These are phyloP conservation scores for Hippasteria phrygiana DNA, from an alignment of 53 echinoderm and acorn worm genomes.

Conservation along the genomic window DNA sequence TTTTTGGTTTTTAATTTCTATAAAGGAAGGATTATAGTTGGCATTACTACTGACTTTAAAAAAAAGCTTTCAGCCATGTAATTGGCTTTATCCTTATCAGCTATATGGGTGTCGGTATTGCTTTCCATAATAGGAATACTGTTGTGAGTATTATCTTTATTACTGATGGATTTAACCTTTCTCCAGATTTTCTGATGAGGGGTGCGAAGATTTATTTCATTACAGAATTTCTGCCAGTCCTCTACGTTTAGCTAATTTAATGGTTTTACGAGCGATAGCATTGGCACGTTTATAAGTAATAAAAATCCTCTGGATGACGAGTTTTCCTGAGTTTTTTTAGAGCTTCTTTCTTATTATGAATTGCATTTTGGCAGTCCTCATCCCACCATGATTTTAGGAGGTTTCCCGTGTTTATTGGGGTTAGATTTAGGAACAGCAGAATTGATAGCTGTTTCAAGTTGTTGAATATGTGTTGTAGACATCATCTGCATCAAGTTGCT, in stretches of 20 bases:
- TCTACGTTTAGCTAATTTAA: slow-evolving; percentile 20
- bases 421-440: neutral
- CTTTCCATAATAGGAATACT: neutral
- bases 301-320: neutral
- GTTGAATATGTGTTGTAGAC: neutral
- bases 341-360: no score
- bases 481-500: neutral
- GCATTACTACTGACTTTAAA: slow-evolving; percentile 13
- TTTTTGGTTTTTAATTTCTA: neutral
- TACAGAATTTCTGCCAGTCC: slow-evolving; percentile 24
- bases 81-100: slow-evolving; percentile 8
- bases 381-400: no score
- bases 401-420: no score
- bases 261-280: slow-evolving; percentile 1
- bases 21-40: neutral
- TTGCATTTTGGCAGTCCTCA: no score
- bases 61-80: neutral
- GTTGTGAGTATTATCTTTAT: neutral
- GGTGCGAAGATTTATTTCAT: neutral
- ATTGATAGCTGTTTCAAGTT: neutral
- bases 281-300: neutral
- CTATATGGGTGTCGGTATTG: neutral
- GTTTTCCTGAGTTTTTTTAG: neutral
- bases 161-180: neutral
- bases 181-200: slow-evolving; percentile 1